Evolutionary conservation across 1,140 invertebrate species (phyloP), one percentile per base, ranked within the genome.

Genomic region (Planococcus citri): DNA sequence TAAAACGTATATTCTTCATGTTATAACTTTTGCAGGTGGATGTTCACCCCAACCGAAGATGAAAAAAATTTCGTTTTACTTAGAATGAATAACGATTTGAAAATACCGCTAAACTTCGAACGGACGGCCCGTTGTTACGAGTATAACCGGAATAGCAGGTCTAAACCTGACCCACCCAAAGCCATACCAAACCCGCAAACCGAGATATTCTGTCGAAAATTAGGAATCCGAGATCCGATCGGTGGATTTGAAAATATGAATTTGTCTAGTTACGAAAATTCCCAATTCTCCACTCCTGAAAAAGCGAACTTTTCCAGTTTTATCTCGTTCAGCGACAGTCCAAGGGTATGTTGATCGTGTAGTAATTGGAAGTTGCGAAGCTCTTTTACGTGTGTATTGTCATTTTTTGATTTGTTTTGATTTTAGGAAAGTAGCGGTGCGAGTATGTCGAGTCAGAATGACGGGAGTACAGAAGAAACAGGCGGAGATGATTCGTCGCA

Each of bases 131-230:
- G 85, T 68, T 75, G 83, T 1, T 89, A 86, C 74, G 73, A 76
- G 1, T 71, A 75, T 9, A 33, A 20, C 1, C 27, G 37, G 3
- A 20, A 33, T 4, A 27, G 73, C 70, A 51, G 41, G 17, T 3
- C 2, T 3, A 9, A 3, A 6, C 6, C 3, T 3, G 27, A 70
- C 57, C 38, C 22, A 24, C 41, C 68, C 17, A n/a, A 29, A 38
- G 68, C 85, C 0, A 78, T 83, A 70, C 75, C 85, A 14, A 97
- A 97, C 80, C 84, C 88, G 20, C 94, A 97, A 78, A 95, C 92
- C 6, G 83, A 82, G 8, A 75, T 83, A 51, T 85, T 97, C 69
- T 97, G 94, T 80, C 82, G 87, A n/a, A 86, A 81, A 76, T 78
- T 97, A 20, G 83, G 84, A 8, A 83, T 95, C 14, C 86, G 87